These are phyloP conservation scores for Scaptodrosophila lebanonensis DNA, from an alignment of 1,140 invertebrate species.

Conservation along the genomic window DNA sequence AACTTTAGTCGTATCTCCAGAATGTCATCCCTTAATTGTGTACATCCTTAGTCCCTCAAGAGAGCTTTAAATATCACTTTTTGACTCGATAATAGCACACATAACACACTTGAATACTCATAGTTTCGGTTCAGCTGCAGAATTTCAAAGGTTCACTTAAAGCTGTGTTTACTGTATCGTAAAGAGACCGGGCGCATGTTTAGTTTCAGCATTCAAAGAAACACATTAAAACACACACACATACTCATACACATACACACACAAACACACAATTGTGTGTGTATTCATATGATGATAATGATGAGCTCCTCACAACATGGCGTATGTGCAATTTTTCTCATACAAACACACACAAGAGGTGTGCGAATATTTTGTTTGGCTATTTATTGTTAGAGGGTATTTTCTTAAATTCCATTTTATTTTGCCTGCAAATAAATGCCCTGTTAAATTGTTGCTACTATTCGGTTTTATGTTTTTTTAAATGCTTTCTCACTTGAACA, in stretches of 20 bases:
- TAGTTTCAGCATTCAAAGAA: background rate
- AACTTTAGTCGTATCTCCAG: too few species aligned
- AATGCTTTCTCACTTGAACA: constrained; percentile 38
- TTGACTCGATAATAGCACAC: background rate
- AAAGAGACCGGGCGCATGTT: too few species aligned
- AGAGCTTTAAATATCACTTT: constrained; percentile 2
- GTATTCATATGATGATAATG: background rate
- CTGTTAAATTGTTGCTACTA: constrained; percentile 7
- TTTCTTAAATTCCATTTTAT: constrained; percentile 14
- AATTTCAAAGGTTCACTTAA: too few species aligned
- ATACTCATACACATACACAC: constrained; percentile 14
- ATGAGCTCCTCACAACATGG: constrained; percentile 29
- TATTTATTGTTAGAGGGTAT: constrained; percentile 37
- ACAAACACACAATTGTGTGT: constrained; percentile 5
- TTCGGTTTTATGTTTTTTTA: constrained; percentile 49
- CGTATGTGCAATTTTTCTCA: constrained; percentile 42
- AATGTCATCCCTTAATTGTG: too few species aligned
- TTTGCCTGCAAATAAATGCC: constrained; percentile 32
- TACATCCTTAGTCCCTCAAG: too few species aligned
- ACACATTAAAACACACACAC: constrained; percentile 1
- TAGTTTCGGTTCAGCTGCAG: too few species aligned
- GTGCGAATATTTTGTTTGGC: constrained; percentile 5
- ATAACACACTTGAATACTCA: constrained; percentile 1
- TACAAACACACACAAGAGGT: background rate
- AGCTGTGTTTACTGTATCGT: too few species aligned